Base-by-base conservation (phyloP, 1,140 invertebrate species). In the Brachionus paranguensis region DNA sequence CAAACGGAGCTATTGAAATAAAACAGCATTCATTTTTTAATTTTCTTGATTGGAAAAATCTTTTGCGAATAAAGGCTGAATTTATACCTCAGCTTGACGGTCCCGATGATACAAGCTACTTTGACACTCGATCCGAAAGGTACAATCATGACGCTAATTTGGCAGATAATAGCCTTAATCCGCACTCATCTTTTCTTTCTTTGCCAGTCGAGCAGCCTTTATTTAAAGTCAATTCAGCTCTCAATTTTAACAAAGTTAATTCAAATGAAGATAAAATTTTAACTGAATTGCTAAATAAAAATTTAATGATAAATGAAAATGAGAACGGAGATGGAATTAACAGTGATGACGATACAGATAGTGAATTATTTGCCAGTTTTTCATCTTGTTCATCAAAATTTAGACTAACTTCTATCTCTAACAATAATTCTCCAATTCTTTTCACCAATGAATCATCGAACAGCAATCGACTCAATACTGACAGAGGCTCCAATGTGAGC, bases 81-180 rank as follows among this genome's bases (percentile, higher is more conserved):
- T 99, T 99, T 91, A 95, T 99, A n/a, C 98, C 98, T 0, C 95
- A 97, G 85, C 89, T 99, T 85, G 94, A 97, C 79, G 93, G 96
- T 88, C 97, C 99, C 27, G 97, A 99, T 87, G 98, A 99, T 88
- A 99, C 97, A 6, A 98, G 96, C 88, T 99, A 99, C 89, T 99
- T 99, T 92, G 83, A 84, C 43, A 74, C 83, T 29, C 27, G 83
- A 8, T 14, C 47, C 11, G 83, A 84, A 74, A 43, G 83, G 11
- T 84, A 84, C n/a, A 68, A 83, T 68, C 81, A 83, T 70, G 76
- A 79, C 0, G 12, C 76, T 24, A 14, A 79, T 37, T 27, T 27
- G 11, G 33, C 17, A 20, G 24, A 41, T 14, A 60, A 33, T 11
- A 64, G 33, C 17, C 29, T 43, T 11, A 45, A 81, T 64, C 45